Evolutionary conservation across 2,888 invertebrate species (phyloP), one percentile per base, ranked within the genome.

Genomic region (Phoronis australis): DNA sequence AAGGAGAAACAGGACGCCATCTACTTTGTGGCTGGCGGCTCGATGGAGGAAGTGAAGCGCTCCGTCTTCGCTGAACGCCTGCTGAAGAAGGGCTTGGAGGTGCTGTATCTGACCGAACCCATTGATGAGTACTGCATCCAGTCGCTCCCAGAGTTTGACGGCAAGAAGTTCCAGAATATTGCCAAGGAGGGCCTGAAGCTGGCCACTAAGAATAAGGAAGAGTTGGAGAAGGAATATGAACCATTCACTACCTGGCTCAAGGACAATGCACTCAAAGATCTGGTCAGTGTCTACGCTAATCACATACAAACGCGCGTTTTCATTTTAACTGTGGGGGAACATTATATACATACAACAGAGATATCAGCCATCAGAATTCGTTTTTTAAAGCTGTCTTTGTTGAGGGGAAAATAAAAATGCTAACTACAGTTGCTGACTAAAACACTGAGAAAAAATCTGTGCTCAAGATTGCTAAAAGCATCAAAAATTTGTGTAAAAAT

Each of bases 81-180:
- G 35, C 80, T 92, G 63, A 85, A 86, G 74, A 92, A 91, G 77
- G 96, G 96, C 15, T 94, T 88, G 78, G 99, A 99, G 82, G 92
- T 96, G 49, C 80, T 99, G 55, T 96, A 86, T 76, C 82, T 99
- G 45, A 86, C 87, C 9, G 99, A 99, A 80, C 91, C 99, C 27
- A 95, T 99, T 42, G 99, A 99, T 80, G 99, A 99, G 79, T 99
- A 99, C 80, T 87, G 90, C 65, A 88, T 99, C 63, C 91, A 93
- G 45, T 87, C 94, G 41, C 81, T 99, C 76, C 95, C 97, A 1
- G 97, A 99, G 80, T 99, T 90, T 79, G 97, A 99, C 69, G 93
- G 94, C 47, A 93, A 95, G 81, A 97, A 95, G 80, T 97, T 99
- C 88, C 76, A 78, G 62, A 99, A 99, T 77, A 92, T 96, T 47